Percentiles rank a stretch among this genome's conserved stretches.
Evolutionary conservation across 2,113 vertebrate species (phyloP).

Genomic region (Hyperoodon ampullatus): DNA sequence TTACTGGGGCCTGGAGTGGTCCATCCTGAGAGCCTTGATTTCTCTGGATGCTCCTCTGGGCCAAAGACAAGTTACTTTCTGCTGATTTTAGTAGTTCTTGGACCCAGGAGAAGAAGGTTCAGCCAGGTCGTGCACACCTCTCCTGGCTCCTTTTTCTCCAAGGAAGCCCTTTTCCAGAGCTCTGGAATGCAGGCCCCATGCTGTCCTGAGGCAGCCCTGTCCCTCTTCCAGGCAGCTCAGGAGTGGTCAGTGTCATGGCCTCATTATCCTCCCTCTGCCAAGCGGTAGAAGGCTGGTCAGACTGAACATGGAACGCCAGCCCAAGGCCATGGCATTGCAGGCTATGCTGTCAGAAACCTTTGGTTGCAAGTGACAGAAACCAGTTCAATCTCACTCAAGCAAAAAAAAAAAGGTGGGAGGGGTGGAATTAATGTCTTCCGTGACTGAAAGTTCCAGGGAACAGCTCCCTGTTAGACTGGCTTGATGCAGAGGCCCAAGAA

Average conservation of each 20-base stretch:
- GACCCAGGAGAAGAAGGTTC: neutral
- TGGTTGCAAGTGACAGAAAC: neutral
- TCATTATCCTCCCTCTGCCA: neutral
- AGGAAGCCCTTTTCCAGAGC: neutral
- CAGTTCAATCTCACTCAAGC: neutral
- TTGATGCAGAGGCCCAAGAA: neutral
- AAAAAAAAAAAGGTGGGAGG: neutral
- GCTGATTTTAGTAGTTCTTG: neutral
- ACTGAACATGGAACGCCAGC: neutral
- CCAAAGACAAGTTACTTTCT: neutral
- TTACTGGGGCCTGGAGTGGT: neutral
- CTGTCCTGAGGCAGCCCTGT: neutral
- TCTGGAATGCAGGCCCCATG: neutral
- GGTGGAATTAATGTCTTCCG: neutral
- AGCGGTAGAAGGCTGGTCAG: neutral
- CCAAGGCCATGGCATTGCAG: neutral
- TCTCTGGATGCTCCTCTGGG: neutral
- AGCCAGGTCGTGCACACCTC: too few relatives aligned
- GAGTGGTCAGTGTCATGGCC: neutral
- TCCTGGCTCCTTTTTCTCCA: neutral
- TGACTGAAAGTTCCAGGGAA: neutral
- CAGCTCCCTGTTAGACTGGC: neutral
- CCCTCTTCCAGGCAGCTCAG: neutral
- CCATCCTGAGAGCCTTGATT: neutral
- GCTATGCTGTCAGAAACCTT: neutral